Evolutionary conservation across 2,888 invertebrate species (phyloP).

Genomic region (Tuta absoluta): DNA sequence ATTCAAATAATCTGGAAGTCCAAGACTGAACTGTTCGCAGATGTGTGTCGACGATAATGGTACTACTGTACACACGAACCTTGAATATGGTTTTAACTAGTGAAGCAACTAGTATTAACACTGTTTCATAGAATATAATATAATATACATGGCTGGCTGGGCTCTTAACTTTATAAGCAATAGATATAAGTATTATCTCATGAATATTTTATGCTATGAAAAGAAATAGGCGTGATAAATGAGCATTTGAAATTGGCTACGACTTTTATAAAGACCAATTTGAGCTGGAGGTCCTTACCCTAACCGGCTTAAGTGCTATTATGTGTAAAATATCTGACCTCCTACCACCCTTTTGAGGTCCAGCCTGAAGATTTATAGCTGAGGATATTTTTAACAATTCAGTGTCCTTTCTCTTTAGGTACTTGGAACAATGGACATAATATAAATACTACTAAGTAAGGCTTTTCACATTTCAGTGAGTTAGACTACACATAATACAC

Average conservation of each 20-base stretch:
- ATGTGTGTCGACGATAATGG: too few relatives aligned
- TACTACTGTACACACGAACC: too few relatives aligned
- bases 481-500: too few relatives aligned
- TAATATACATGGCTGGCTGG: too few relatives aligned
- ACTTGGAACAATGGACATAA: neutral
- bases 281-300: conserved; percentile 35
- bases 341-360: conserved; percentile 36
- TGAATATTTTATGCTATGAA: conserved; percentile 33
- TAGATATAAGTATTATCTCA: conserved; percentile 16
- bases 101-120: too few relatives aligned
- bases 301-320: conserved; percentile 41
- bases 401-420: neutral
- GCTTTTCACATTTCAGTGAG: too few relatives aligned
- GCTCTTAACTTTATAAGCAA: conserved; percentile 18
- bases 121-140: too few relatives aligned
- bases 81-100: too few relatives aligned
- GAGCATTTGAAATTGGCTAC: conserved; percentile 34
- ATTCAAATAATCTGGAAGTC: too few relatives aligned
- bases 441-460: too few relatives aligned
- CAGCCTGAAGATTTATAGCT: conserved; percentile 16
- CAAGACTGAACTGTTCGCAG: too few relatives aligned
- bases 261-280: conserved; percentile 38
- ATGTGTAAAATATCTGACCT: conserved; percentile 42
- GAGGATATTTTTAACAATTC: conserved; percentile 15
- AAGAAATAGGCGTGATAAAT: conserved; percentile 37